Evolutionary conservation across 2,113 vertebrate species (phyloP).

Genomic region (Pithys albifrons): DNA sequence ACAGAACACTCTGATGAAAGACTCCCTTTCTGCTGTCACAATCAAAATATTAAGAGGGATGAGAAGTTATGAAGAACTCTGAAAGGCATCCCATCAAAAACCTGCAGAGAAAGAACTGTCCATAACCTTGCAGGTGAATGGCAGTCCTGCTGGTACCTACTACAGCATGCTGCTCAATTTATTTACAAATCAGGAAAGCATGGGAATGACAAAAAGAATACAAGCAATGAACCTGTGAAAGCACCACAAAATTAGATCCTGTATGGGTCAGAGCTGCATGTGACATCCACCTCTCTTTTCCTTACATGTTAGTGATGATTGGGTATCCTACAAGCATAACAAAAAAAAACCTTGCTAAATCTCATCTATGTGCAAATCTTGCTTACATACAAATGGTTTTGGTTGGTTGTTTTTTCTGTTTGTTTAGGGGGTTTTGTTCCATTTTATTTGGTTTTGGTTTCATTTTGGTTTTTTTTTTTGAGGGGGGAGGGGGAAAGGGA

Average conservation of each 20-base stretch:
- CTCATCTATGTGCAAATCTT: background rate
- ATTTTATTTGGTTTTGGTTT: no score
- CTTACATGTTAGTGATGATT: accelerated
- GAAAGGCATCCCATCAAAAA: background rate
- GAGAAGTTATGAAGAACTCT: background rate
- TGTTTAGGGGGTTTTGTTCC: background rate
- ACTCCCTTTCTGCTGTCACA: background rate
- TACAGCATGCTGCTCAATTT: conserved; percentile 1
- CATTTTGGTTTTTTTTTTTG: background rate
- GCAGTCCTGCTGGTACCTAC: background rate
- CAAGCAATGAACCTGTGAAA: background rate
- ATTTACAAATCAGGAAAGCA: background rate
- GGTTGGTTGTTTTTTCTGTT: background rate
- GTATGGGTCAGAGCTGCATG: background rate
- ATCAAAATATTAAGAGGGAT: background rate
- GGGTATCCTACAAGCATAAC: background rate
- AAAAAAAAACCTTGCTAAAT: background rate
- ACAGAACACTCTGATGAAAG: background rate
- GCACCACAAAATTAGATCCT: conserved; percentile 12
- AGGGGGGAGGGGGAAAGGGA: no score
- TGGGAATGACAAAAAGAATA: background rate
- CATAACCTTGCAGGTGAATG: background rate
- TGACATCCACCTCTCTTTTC: background rate
- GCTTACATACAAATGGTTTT: background rate
- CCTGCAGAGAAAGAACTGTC: background rate